Base-by-base conservation (phyloP, 2,113 vertebrate species). In the Ochotona princeps region DNA sequence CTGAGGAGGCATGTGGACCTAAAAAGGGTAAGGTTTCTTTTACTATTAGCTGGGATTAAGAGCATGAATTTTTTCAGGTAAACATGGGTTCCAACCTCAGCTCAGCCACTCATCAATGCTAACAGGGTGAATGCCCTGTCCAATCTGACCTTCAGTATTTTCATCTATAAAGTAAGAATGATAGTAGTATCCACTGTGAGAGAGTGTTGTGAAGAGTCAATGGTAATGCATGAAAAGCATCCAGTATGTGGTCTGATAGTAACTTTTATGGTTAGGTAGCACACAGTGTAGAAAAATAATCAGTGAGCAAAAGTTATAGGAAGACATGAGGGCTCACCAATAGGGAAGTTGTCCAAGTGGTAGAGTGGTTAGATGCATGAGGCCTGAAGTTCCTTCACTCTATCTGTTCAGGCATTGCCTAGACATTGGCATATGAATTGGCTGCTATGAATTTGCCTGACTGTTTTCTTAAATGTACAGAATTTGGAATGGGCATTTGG, bases 361-460 rank as follows among this genome's bases (percentile, higher is more conserved):
- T 18, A 32, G 28, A 69, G 17, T 1, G 8, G 28, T n/a, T 15
- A 72, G 76, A 20, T 1, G 0, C 3, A 63, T 26, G 44, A 76
- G 1, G 47, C n/a, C 25, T 35, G 0, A 7, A 15, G 32, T 32
- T 67, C 28, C 26, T 32, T 69, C 32, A 8, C 17, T 6, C 44
- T 38, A 18, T 0, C 3, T 2, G 35, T 51, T 25, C 8, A 13
- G 54, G 3, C 65, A 14, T 30, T 26, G 32, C 30, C 14, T 4
- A 30, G 74, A 54, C 32, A 7, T 32, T 9, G 18, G 57, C 14
- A 2, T 0, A 0, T 14, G 18, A 5, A 10, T 2, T 8, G 9
- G 61, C 61, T 21, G 8, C 14, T 21, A 4, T 8, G 13, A 32
- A 21, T 67, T 28, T 57, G 11, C 49, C 2, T 10, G 14, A 30